A percentile compares a stretch with the other conserved stretches of the same genome.
Conservation (phyloP, 2,113 vertebrate species). For the Gavialis gangeticus region DNA sequence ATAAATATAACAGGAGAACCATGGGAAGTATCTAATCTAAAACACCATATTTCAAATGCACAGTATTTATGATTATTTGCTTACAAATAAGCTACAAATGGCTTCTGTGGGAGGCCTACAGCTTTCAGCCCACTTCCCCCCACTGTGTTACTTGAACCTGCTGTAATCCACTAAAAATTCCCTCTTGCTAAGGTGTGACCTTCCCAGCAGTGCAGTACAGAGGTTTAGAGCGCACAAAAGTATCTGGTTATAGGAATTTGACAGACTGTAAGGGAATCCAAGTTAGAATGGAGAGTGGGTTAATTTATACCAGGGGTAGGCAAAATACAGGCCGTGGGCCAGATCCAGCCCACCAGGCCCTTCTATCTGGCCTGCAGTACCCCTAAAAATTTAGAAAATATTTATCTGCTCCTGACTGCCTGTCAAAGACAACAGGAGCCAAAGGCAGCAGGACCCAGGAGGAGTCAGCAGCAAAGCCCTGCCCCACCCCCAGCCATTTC, state of each 20-base stretch:
- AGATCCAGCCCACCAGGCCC: neutral
- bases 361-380: neutral
- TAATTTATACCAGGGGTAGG: neutral
- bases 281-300: neutral
- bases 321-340: neutral
- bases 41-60: neutral
- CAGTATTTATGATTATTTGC: conserved; percentile 22
- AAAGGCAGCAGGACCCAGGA: too few species aligned
- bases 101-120: neutral
- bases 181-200: neutral
- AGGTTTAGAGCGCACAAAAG: neutral
- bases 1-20: neutral
- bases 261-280: neutral
- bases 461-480: too few species aligned
- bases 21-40: neutral
- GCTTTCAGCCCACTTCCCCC: neutral
- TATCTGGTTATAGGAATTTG: neutral
- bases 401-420: too few species aligned
- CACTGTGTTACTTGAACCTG: neutral
- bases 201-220: neutral
- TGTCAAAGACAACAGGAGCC: too few species aligned
- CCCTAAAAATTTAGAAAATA: too few species aligned
- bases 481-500: too few species aligned
- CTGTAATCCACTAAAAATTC: neutral
- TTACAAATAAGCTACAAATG: neutral